Conservation (phyloP, 2,888 invertebrate genomes). For the Lepidonotus clava region DNA sequence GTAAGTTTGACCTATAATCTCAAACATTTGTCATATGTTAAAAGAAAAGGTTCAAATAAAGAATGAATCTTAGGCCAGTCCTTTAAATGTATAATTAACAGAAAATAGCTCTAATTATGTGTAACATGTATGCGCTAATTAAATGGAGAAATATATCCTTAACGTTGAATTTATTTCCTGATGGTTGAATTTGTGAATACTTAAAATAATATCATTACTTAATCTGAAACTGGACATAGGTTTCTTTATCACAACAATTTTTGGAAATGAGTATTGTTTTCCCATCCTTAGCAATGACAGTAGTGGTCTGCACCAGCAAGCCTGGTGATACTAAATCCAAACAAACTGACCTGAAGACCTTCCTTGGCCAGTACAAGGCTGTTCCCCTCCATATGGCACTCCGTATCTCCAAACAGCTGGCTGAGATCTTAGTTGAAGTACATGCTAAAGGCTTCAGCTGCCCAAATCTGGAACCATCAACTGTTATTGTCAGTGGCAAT, state of each 20-base stretch:
- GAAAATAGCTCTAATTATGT: neutral
- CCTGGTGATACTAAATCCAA: neutral
- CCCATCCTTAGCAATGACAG: neutral
- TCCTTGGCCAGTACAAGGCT: neutral
- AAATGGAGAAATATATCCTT: neutral
- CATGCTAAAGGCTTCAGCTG: conserved; percentile 1
- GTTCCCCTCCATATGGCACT: neutral
- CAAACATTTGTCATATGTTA: neutral
- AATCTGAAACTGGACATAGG: neutral
- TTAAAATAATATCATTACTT: neutral
- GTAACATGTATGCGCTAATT: neutral
- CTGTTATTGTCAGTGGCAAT: neutral
- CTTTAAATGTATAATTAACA: neutral
- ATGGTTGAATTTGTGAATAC: neutral
- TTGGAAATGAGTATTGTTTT: neutral
- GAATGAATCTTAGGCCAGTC: neutral
- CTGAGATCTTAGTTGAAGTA: neutral
- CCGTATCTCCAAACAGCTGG: neutral
- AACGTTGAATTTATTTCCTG: neutral
- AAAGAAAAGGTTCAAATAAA: neutral
- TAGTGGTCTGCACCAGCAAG: neutral
- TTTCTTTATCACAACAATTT: neutral
- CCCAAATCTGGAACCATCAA: neutral
- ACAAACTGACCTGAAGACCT: conserved; percentile 30
- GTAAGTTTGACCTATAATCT: neutral